Percentiles rank a stretch among this genome's conserved stretches.
Conservation (phyloP, 1,140 invertebrate genomes). For the Procambarus virginalis region DNA sequence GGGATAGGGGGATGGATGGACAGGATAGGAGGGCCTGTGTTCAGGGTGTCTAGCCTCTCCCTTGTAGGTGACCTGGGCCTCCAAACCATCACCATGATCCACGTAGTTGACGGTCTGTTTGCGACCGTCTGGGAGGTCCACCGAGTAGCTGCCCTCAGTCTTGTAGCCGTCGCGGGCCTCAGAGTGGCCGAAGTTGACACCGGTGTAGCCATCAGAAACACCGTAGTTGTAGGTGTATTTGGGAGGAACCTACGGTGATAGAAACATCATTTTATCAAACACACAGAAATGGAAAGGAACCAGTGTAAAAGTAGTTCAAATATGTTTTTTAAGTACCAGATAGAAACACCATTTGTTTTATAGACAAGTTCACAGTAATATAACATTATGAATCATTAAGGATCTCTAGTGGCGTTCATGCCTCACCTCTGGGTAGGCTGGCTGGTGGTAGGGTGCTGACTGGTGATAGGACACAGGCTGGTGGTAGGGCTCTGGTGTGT, state of each 20-base stretch:
- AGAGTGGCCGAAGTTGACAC: constrained; percentile 29
- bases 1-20: background rate
- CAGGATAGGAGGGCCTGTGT: background rate
- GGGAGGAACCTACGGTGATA: background rate
- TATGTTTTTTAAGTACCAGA: background rate
- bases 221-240: constrained; percentile 30
- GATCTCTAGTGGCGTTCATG: background rate
- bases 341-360: background rate
- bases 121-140: constrained; percentile 41
- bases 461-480: background rate
- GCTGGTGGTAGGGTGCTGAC: background rate
- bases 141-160: constrained; percentile 39
- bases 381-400: background rate
- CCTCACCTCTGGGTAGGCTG: constrained; percentile 18
- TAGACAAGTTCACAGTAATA: background rate
- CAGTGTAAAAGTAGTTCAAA: background rate
- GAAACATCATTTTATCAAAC: background rate
- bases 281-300: too few relatives aligned
- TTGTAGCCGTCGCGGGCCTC: constrained; percentile 37
- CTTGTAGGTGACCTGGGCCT: constrained; percentile 24
- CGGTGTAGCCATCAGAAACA: constrained; percentile 25
- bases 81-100: constrained; percentile 32
- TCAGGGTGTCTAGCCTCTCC: constrained; percentile 24
- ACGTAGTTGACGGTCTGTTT: constrained; percentile 35
- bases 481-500: background rate